phyloP scores from a whole-genome alignment of 2,113 vertebrate genomes.

The Machaerirhynchus nigripectus region DNA sequence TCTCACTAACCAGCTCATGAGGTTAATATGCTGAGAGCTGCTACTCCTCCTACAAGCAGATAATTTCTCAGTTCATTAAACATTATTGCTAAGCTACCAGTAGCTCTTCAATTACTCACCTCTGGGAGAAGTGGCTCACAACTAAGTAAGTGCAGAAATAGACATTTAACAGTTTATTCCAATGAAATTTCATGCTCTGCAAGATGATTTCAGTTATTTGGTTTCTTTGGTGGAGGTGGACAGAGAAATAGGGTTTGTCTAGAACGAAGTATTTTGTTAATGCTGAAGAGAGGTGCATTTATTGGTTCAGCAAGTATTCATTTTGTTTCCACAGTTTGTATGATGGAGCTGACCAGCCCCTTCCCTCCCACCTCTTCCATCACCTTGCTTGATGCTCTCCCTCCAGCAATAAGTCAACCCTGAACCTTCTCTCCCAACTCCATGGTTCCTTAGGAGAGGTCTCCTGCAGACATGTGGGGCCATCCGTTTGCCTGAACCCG shows the following conservation, averaged over 20 bases:
- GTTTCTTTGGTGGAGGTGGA: background rate
- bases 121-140: background rate
- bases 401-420: background rate
- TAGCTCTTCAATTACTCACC: background rate
- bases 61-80: slow-evolving; percentile 7
- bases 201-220: background rate
- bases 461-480: background rate
- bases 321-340: background rate
- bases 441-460: background rate
- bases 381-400: background rate
- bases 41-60: background rate
- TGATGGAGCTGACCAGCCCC: background rate
- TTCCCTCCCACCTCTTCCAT: background rate
- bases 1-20: background rate
- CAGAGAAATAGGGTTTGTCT: background rate
- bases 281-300: background rate
- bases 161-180: background rate
- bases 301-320: background rate
- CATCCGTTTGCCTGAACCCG: background rate
- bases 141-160: background rate
- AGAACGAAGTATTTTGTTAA: background rate
- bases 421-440: background rate
- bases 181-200: background rate
- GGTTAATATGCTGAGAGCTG: background rate
- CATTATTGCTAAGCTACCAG: background rate